Evolutionary conservation across 2,113 vertebrate species (phyloP), one percentile per base, ranked within the genome.

Genomic region (Poicephalus gulielmi): DNA sequence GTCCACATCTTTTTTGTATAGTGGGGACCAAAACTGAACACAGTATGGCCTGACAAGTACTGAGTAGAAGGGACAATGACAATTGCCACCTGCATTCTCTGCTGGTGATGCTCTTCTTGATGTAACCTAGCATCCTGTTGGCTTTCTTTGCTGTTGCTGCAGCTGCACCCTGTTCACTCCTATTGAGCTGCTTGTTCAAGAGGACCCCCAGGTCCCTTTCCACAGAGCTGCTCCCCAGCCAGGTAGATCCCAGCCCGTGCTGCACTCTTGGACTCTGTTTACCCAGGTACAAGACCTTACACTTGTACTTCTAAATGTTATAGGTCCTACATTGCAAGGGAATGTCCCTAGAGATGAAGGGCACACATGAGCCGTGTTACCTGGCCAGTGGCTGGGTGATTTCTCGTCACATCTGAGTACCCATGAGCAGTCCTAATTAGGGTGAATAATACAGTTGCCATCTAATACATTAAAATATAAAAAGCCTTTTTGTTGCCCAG

Each of bases 321-420:
- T 9, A 41, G 28, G 18, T 44, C 31, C 28, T 44, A 23, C 1
- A 14, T 31, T 3, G 2, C 37, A 52, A 43, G n/a, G 39, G n/a
- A 43, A 19, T 35, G 73, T 50, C 33, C 37, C 28, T 67, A 69
- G 2, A 64, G 17, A 14, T 6, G 41, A 39, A 30, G 66, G 47
- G 10, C 1, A 1, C 8, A 33, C 11, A 2, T 8, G 50, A 43
- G 13, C 19, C 1, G 1, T 13, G 52, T 52, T 63, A 5, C 37
- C 52, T 46, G 33, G 31, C 24, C 24, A 24, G 47, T 31, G 60
- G 12, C 35, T 28, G 41, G 10, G 52, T 46, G 25, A 31, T 43
- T 68, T 9, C 41, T 81, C 1, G 1, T 43, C 17, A 66, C 17
- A 4, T 67, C 28, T 60, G 0, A 1, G 9, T 82, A 39, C 41